phyloP scores from a whole-genome alignment of 2,797 vertebrate genomes.

The Acropternis orthonyx region DNA sequence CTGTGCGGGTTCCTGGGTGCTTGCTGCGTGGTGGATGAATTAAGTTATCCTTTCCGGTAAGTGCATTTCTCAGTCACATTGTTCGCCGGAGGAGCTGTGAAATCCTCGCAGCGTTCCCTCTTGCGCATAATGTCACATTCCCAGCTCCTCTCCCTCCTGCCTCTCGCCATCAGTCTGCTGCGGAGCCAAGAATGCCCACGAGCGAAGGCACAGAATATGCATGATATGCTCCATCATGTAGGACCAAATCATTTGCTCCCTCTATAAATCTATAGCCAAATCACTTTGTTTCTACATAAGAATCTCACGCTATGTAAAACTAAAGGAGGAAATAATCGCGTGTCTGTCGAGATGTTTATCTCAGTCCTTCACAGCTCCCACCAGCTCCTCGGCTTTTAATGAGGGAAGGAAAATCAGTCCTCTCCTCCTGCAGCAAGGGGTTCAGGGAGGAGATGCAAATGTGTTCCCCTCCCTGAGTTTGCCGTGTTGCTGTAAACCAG shows the following conservation, averaged over 20 bases:
- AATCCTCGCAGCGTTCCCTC: conserved; percentile 55
- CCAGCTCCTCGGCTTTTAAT: conserved; percentile 33
- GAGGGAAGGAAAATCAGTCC: conserved; percentile 21
- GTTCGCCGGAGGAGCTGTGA: conserved; percentile 57
- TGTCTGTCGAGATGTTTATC: conserved; percentile 52
- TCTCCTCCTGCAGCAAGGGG: not conserved
- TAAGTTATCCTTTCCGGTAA: conserved; percentile 65
- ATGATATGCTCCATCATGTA: conserved; percentile 68
- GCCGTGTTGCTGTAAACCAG: conserved; percentile 47
- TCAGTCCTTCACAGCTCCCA: not conserved
- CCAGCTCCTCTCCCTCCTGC: conserved; percentile 51
- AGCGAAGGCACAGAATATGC: conserved; percentile 55
- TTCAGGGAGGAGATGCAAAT: conserved; percentile 30
- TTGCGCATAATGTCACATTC: conserved; percentile 54
- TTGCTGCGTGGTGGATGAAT: conserved; percentile 14
- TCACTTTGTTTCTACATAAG: conserved; percentile 59
- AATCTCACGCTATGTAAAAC: conserved; percentile 55
- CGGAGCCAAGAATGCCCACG: conserved; percentile 51
- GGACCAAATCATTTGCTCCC: conserved; percentile 61
- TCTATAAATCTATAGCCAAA: conserved; percentile 66
- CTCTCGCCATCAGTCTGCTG: conserved; percentile 48
- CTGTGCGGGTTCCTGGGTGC: not conserved
- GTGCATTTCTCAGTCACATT: conserved; percentile 57
- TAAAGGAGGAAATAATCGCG: conserved; percentile 54
- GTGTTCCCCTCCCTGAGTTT: conserved; percentile 46